These are phyloP conservation scores for Carcharodon carcharias DNA, from an alignment of 2,797 vertebrate genomes.

Conservation along the genomic window DNA sequence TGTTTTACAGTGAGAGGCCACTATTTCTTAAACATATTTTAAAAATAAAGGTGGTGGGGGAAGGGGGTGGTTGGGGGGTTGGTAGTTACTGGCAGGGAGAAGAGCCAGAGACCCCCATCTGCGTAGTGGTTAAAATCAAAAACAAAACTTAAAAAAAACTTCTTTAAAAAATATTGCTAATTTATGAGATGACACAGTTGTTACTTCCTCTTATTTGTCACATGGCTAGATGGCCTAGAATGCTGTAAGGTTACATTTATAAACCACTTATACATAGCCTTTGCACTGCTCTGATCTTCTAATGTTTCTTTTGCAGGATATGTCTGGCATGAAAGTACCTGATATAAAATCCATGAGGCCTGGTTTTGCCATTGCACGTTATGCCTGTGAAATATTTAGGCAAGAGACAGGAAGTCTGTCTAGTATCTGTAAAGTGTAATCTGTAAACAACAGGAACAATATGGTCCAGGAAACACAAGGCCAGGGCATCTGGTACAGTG, in stretches of 20 bases:
- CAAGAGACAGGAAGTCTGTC: background rate
- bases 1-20: background rate
- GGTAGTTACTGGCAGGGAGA: background rate
- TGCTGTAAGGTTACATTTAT: background rate
- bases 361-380: background rate
- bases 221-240: background rate
- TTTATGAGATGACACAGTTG: background rate
- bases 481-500: background rate
- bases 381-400: background rate
- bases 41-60: background rate
- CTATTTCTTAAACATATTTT: background rate
- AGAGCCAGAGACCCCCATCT: background rate
- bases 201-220: background rate
- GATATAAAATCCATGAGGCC: background rate
- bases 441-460: background rate
- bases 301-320: background rate
- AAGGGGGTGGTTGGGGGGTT: no score
- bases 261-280: background rate
- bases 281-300: background rate
- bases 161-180: background rate
- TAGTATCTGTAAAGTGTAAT: background rate
- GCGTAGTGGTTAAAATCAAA: background rate
- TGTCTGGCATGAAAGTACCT: background rate
- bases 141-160: background rate
- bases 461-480: background rate